Evolutionary conservation across 2,888 invertebrate species (phyloP).

Genomic region (Lampropteryx suffumata): DNA sequence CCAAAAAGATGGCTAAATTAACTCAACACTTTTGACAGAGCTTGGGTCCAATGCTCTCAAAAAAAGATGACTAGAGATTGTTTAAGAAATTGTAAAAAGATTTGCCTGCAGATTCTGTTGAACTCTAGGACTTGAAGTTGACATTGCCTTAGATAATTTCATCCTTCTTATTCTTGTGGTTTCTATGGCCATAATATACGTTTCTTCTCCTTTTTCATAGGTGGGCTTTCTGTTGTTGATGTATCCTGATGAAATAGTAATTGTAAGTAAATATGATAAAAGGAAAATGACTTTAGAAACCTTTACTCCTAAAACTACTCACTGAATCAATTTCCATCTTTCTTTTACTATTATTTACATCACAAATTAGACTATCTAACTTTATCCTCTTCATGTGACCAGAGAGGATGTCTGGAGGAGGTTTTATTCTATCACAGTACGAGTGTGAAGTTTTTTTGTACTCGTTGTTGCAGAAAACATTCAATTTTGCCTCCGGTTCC

Average conservation of each 20-base stretch:
- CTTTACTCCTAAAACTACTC: too few relatives aligned
- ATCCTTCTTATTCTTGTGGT: too few relatives aligned
- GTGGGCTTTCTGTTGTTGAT: constrained; percentile 49
- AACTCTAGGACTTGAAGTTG: too few relatives aligned
- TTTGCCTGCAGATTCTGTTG: too few relatives aligned
- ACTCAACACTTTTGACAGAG: too few relatives aligned
- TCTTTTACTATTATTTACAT: constrained; percentile 53
- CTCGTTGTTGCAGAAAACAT: constrained; percentile 34
- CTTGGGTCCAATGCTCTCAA: too few relatives aligned
- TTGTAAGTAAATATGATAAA: too few relatives aligned
- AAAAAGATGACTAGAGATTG: too few relatives aligned
- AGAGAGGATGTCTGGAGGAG: constrained; percentile 62
- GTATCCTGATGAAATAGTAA: constrained; percentile 47
- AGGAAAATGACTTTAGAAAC: too few relatives aligned
- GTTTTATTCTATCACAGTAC: constrained; percentile 55
- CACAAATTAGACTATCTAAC: constrained; percentile 47
- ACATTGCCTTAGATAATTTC: too few relatives aligned
- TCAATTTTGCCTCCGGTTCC: constrained; percentile 43
- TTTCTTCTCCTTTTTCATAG: constrained; percentile 62
- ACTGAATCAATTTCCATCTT: constrained; percentile 63
- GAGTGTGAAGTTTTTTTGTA: constrained; percentile 39
- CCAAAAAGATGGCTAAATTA: too few relatives aligned
- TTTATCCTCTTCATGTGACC: constrained; percentile 70
- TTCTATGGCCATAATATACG: constrained; percentile 66
- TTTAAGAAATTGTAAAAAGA: too few relatives aligned